A percentile compares a stretch with the other conserved stretches of the same genome.
These are phyloP conservation scores for Zaprionus camerounensis DNA, from an alignment of 1,140 invertebrate genomes.

Conservation along the genomic window DNA sequence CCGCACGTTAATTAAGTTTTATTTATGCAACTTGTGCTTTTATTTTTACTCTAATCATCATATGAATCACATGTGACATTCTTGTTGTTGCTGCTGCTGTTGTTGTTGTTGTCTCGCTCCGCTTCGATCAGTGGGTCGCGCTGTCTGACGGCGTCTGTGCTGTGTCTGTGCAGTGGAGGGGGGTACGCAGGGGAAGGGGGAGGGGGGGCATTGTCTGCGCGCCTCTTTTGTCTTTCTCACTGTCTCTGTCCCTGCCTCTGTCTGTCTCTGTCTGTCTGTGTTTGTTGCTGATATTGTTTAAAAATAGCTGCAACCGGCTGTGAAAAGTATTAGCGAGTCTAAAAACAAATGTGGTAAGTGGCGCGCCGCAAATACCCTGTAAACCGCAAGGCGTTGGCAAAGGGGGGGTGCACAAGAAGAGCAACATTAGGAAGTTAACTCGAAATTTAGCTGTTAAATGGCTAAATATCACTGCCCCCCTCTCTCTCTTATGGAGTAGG, in stretches of 20 bases:
- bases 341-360: constrained; percentile 54
- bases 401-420: neutral
- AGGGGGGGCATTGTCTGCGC: constrained; percentile 7
- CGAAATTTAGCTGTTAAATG: too few relatives aligned
- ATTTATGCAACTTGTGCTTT: constrained; percentile 73
- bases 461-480: too few relatives aligned
- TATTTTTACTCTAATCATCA: constrained; percentile 76
- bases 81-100: constrained; percentile 51
- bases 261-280: constrained; percentile 22
- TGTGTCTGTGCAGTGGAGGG: neutral
- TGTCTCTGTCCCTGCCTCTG: constrained; percentile 1
- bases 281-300: constrained; percentile 57
- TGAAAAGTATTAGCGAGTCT: constrained; percentile 68
- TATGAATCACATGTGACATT: constrained; percentile 80
- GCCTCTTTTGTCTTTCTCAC: neutral
- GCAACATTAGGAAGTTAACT: neutral
- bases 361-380: constrained; percentile 28
- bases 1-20: constrained; percentile 79
- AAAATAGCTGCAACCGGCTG: constrained; percentile 60
- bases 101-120: neutral
- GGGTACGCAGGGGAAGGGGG: neutral
- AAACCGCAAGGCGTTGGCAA: neutral
- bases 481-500: too few relatives aligned
- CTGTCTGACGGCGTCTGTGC: constrained; percentile 30
- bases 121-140: constrained; percentile 48